Percentiles rank a stretch among this genome's conserved stretches.
phyloP scores from a whole-genome alignment of 1,140 invertebrate species.

The Campoletis sonorensis region DNA sequence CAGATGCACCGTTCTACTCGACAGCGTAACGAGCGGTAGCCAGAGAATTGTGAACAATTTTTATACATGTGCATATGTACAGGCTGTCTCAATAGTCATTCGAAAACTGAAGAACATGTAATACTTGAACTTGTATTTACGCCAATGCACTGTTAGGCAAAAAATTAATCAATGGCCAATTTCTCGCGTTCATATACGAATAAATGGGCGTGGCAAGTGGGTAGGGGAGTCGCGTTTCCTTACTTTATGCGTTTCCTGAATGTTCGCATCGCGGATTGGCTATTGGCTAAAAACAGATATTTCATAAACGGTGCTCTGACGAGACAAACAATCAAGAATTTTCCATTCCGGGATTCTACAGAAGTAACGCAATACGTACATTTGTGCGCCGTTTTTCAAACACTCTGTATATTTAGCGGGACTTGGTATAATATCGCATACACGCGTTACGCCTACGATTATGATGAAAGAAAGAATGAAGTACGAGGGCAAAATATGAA shows the following conservation, averaged over 20 bases:
- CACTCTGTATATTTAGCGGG: not conserved
- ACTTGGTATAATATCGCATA: not conserved
- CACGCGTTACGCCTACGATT: conserved; percentile 19
- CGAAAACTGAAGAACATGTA: not conserved
- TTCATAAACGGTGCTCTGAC: too few species aligned
- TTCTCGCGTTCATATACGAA: too few species aligned
- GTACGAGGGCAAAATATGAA: conserved; percentile 33
- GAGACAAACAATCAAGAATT: too few species aligned
- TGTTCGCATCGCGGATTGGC: too few species aligned
- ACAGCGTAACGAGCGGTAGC: conserved; percentile 40
- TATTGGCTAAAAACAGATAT: too few species aligned
- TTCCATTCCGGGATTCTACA: too few species aligned
- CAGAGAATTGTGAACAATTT: conserved; percentile 25
- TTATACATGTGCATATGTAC: not conserved
- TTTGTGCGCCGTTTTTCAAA: too few species aligned
- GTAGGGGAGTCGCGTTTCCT: too few species aligned
- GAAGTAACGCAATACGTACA: too few species aligned
- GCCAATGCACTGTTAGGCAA: not conserved
- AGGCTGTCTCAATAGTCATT: not conserved
- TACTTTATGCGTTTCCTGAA: too few species aligned
- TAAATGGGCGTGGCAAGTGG: too few species aligned
- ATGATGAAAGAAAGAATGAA: not conserved
- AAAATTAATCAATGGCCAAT: not conserved
- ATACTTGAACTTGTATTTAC: not conserved
- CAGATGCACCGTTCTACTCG: conserved; percentile 21